Conservation (phyloP, 2,888 invertebrate species). For the Hypomecis punctinalis region DNA sequence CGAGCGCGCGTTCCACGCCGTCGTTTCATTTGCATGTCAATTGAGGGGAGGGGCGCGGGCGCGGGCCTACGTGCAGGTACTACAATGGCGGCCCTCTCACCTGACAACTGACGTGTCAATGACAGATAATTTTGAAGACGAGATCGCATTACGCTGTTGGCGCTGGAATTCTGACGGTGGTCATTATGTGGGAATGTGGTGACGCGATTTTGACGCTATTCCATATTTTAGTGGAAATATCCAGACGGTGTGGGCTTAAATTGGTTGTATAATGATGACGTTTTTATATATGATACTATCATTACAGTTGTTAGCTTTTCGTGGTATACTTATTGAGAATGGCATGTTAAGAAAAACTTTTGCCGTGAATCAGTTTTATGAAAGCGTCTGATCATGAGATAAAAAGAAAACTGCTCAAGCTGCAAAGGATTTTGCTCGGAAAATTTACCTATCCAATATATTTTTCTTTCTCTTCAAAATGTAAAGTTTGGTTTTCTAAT, state of each 20-base stretch:
- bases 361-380: conserved; percentile 2
- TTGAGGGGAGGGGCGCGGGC: conserved; percentile 54
- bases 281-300: neutral
- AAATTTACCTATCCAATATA: conserved; percentile 41
- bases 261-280: neutral
- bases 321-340: neutral
- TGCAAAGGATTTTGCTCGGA: conserved; percentile 28
- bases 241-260: neutral
- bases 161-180: conserved; percentile 41
- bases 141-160: conserved; percentile 41
- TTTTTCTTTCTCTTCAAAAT: conserved; percentile 40
- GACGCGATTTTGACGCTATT: conserved; percentile 26
- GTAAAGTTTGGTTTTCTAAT: conserved; percentile 44
- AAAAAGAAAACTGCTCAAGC: conserved; percentile 38
- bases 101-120: conserved; percentile 60
- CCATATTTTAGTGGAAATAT: neutral
- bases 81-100: conserved; percentile 65
- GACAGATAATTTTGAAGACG: conserved; percentile 41
- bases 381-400: conserved; percentile 7
- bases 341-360: neutral
- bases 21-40: conserved; percentile 82
- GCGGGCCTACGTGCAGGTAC: conserved; percentile 47
- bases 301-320: neutral
- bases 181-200: conserved; percentile 42
- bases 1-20: conserved; percentile 54